A percentile compares a stretch with the other conserved stretches of the same genome.
phyloP scores from a whole-genome alignment of 2,888 invertebrate genomes.

The Plagodis dolabraria region DNA sequence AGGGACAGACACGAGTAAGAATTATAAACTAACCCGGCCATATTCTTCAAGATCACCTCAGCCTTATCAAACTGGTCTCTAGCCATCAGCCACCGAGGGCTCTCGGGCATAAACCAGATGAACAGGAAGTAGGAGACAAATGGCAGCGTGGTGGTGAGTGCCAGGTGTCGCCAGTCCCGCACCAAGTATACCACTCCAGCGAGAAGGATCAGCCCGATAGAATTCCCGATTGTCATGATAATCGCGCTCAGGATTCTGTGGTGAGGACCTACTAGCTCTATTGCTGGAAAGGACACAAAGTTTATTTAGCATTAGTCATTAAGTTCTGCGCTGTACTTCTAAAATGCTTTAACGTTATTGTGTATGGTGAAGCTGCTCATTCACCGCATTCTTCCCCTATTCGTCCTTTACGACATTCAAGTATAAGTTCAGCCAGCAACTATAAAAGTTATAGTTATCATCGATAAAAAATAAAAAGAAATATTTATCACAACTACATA shows the following conservation, averaged over 20 bases:
- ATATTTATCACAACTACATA: no score
- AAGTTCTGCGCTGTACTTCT: no score
- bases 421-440: no score
- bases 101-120: constrained; percentile 91
- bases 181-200: constrained; percentile 91
- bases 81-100: constrained; percentile 93
- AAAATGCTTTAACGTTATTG: no score
- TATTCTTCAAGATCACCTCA: constrained; percentile 88
- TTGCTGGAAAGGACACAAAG: constrained; percentile 83
- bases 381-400: no score
- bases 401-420: no score
- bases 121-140: constrained; percentile 90
- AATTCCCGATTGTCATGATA: constrained; percentile 92
- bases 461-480: no score
- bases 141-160: constrained; percentile 91
- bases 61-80: constrained; percentile 90
- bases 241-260: constrained; percentile 91
- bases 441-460: no score
- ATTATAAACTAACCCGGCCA: constrained; percentile 86
- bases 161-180: constrained; percentile 91
- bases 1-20: no score
- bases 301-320: no score
- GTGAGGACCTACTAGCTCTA: constrained; percentile 92
- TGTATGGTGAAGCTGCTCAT: no score
- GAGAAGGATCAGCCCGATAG: constrained; percentile 89